Conservation (phyloP, 2,797 vertebrate species). For the Mus caroli region DNA sequence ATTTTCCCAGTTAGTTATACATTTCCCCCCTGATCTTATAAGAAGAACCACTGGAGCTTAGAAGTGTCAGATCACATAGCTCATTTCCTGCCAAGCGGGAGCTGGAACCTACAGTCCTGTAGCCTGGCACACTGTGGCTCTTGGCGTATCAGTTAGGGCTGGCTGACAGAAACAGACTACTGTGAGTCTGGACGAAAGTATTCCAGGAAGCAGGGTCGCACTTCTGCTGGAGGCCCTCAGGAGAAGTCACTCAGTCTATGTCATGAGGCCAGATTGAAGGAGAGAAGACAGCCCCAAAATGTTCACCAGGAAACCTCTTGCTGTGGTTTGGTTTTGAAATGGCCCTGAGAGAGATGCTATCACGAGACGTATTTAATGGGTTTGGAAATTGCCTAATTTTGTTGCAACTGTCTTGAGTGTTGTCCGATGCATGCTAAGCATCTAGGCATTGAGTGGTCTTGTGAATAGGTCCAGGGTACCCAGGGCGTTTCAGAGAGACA, state of each 20-base stretch:
- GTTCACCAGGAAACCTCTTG: slow-evolving; percentile 19
- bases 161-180: background rate
- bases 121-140: background rate
- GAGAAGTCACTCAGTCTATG: background rate
- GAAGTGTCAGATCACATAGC: background rate
- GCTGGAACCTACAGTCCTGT: background rate
- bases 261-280: background rate
- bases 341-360: slow-evolving; percentile 79
- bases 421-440: slow-evolving; percentile 76
- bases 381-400: slow-evolving; percentile 84
- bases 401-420: slow-evolving; percentile 57
- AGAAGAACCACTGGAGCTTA: slow-evolving; percentile 7
- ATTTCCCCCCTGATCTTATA: background rate
- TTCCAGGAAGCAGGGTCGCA: background rate
- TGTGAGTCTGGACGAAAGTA: background rate
- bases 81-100: slow-evolving; percentile 21
- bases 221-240: background rate
- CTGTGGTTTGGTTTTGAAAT: slow-evolving; percentile 62
- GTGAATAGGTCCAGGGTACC: background rate
- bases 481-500: background rate
- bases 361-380: slow-evolving; percentile 77
- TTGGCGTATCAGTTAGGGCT: background rate
- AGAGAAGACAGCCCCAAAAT: slow-evolving; percentile 10
- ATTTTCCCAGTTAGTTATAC: background rate
- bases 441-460: slow-evolving; percentile 33